Percentiles rank a stretch among this genome's conserved stretches.
These are phyloP conservation scores for Ctenodactylus gundi DNA, from an alignment of 2,113 vertebrate species.

Conservation along the genomic window DNA sequence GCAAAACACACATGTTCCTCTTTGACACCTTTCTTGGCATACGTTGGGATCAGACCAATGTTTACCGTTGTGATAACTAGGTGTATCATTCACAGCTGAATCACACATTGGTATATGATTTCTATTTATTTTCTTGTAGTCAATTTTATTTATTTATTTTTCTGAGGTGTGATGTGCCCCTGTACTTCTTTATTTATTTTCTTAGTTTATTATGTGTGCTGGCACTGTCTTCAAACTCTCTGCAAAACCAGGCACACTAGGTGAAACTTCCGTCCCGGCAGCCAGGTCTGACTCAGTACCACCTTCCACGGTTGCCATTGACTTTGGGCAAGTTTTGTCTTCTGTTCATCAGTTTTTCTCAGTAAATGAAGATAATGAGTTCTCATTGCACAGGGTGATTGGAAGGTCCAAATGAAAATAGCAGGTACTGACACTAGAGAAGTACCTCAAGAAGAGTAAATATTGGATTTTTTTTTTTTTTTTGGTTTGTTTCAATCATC, in stretches of 20 bases:
- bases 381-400: not conserved
- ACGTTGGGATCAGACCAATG: not conserved
- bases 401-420: not conserved
- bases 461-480: not conserved
- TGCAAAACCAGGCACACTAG: not conserved
- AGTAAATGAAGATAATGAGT: not conserved
- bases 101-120: not conserved
- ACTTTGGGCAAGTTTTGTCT: not conserved
- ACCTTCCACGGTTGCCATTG: not conserved
- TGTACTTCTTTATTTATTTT: not conserved
- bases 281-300: not conserved
- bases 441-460: not conserved
- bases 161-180: not conserved
- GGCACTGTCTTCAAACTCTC: not conserved
- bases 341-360: not conserved
- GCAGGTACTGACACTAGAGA: not conserved
- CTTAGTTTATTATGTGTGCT: not conserved
- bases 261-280: not conserved
- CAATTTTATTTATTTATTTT: slow-evolving; percentile 16
- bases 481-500: not conserved
- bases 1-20: not conserved
- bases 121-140: not conserved
- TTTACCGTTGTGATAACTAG: not conserved
- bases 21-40: not conserved
- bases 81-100: not conserved